A percentile compares a stretch with the other conserved stretches of the same genome.
Conservation (phyloP, 2,113 vertebrate species). For the Forbesichthys agassizii region DNA sequence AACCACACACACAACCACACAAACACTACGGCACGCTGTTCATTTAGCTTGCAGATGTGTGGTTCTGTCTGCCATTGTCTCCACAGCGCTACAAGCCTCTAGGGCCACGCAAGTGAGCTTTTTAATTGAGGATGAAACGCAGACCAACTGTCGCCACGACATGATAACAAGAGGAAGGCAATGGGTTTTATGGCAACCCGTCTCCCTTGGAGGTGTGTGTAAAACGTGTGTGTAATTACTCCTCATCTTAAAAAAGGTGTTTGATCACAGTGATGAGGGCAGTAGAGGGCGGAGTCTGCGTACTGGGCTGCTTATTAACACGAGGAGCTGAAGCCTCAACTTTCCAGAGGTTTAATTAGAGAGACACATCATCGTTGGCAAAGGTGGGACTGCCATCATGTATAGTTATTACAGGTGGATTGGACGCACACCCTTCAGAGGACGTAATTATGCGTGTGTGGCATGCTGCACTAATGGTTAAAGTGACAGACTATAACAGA, state of each 20-base stretch:
- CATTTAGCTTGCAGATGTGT: background rate
- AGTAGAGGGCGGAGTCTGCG: conserved; percentile 1
- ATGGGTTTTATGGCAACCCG: conserved; percentile 28
- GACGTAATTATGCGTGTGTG: no score
- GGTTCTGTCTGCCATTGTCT: conserved; percentile 9
- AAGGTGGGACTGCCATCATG: no score
- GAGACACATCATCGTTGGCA: conserved; percentile 16
- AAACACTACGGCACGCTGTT: background rate
- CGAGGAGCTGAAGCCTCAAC: conserved; percentile 12
- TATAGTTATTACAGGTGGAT: no score
- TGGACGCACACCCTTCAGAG: no score
- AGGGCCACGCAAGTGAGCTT: background rate
- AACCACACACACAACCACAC: background rate
- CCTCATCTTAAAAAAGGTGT: background rate
- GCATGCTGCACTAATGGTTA: no score
- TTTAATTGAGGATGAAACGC: conserved; percentile 29
- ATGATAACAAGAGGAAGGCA: conserved; percentile 9
- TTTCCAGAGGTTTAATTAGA: conserved; percentile 37
- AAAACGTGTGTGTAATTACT: conserved; percentile 1
- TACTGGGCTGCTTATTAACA: conserved; percentile 41
- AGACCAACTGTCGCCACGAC: conserved; percentile 19
- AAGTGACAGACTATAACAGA: no score
- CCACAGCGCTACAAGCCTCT: background rate
- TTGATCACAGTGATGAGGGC: conserved; percentile 39
- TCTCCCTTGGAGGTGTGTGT: conserved; percentile 13